phyloP scores from a whole-genome alignment of 2,888 invertebrate species.

The Erynnis tages region DNA sequence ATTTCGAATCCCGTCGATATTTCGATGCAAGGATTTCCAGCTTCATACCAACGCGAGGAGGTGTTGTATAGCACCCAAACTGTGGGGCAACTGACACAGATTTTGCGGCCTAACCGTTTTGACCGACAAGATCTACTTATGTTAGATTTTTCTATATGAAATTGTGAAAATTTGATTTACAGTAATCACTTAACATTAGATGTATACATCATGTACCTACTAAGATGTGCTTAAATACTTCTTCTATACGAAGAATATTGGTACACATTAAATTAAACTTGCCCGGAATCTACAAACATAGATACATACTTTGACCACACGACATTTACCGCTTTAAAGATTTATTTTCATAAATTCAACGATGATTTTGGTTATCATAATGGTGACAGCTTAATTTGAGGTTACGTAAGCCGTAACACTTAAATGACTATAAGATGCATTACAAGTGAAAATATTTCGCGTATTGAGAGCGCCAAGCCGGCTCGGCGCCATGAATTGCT shows the following conservation, averaged over 20 bases:
- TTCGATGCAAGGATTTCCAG: too few relatives aligned
- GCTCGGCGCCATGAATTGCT: conserved; percentile 8
- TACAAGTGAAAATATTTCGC: conserved; percentile 17
- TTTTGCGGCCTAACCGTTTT: too few relatives aligned
- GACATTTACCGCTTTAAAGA: conserved; percentile 10
- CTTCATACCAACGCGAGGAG: too few relatives aligned
- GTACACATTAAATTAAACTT: conserved; percentile 1
- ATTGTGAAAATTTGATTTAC: too few relatives aligned
- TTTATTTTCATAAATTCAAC: not conserved
- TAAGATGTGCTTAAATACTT: too few relatives aligned
- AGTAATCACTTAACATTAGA: too few relatives aligned
- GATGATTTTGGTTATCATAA: conserved; percentile 11
- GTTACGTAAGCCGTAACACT: conserved; percentile 6
- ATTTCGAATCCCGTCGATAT: too few relatives aligned
- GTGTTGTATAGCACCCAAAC: too few relatives aligned
- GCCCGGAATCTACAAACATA: not conserved
- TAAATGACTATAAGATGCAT: conserved; percentile 17
- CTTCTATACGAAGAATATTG: not conserved
- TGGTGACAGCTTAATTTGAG: conserved; percentile 12
- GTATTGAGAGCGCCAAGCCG: conserved; percentile 12
- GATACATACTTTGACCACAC: not conserved
- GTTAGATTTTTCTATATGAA: too few relatives aligned
- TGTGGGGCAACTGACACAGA: too few relatives aligned
- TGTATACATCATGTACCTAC: too few relatives aligned
- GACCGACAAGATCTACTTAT: too few relatives aligned